Evolutionary conservation across 1,140 invertebrate genomes (phyloP).

Genomic region (Pseudomyrmex sp.): DNA sequence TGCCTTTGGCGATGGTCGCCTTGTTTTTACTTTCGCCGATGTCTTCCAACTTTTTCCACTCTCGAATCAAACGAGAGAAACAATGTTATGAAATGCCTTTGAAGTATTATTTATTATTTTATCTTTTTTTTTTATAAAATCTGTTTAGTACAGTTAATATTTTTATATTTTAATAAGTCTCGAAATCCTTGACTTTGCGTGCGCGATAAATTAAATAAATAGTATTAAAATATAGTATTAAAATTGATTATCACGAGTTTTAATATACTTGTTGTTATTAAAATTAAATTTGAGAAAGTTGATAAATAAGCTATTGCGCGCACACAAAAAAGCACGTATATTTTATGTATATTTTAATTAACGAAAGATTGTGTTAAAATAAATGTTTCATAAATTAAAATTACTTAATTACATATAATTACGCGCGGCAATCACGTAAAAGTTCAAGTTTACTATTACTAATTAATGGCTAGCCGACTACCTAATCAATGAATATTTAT

Average conservation of each 20-base stretch:
- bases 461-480: neutral
- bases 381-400: neutral
- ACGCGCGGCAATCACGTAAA: no score
- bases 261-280: neutral
- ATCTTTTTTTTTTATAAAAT: no score
- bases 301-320: neutral
- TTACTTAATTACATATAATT: neutral
- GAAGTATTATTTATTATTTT: conserved; percentile 14
- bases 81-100: neutral
- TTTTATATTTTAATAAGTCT: no score
- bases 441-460: neutral
- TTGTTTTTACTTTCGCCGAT: neutral
- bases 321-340: neutral
- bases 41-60: conserved; percentile 16
- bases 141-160: no score
- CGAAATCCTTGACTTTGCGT: neutral
- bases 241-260: no score
- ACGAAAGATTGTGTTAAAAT: neutral
- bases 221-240: neutral
- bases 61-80: neutral
- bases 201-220: neutral
- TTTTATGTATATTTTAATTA: neutral
- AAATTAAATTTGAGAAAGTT: neutral
- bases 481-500: conserved; percentile 29
- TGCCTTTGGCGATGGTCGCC: neutral